Evolutionary conservation across 2,113 vertebrate species (phyloP).

Genomic region (Piaya cayana): DNA sequence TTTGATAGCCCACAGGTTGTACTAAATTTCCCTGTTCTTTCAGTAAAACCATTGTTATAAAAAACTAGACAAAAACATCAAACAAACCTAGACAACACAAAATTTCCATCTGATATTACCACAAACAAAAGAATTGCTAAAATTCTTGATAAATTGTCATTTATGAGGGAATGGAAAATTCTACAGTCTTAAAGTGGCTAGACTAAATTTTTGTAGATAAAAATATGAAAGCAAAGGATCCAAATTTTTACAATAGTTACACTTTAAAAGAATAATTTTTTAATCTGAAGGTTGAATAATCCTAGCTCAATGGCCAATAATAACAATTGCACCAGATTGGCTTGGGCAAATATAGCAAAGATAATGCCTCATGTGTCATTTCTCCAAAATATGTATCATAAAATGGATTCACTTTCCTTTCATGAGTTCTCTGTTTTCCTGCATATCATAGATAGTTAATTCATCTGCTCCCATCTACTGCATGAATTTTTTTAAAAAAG

Average conservation of each 20-base stretch:
- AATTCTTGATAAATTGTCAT: background rate
- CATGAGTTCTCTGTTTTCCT: background rate
- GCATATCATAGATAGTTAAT: background rate
- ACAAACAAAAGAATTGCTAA: background rate
- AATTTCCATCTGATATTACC: background rate
- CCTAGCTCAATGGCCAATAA: background rate
- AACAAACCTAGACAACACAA: background rate
- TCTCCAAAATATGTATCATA: background rate
- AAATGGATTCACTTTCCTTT: background rate
- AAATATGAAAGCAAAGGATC: accelerated
- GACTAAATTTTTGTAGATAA: background rate
- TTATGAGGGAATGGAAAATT: background rate
- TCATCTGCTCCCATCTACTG: background rate
- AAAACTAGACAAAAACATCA: no score
- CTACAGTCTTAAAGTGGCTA: background rate
- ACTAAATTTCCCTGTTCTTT: background rate
- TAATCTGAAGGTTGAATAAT: background rate
- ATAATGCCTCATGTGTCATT: background rate
- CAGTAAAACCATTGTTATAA: background rate
- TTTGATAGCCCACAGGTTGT: background rate
- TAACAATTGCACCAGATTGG: background rate
- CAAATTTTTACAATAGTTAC: background rate
- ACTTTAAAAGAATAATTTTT: background rate
- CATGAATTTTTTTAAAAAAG: background rate
- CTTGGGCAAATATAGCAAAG: background rate